phyloP scores from a whole-genome alignment of 1,140 invertebrate genomes.

The Lepidurus arcticus region DNA sequence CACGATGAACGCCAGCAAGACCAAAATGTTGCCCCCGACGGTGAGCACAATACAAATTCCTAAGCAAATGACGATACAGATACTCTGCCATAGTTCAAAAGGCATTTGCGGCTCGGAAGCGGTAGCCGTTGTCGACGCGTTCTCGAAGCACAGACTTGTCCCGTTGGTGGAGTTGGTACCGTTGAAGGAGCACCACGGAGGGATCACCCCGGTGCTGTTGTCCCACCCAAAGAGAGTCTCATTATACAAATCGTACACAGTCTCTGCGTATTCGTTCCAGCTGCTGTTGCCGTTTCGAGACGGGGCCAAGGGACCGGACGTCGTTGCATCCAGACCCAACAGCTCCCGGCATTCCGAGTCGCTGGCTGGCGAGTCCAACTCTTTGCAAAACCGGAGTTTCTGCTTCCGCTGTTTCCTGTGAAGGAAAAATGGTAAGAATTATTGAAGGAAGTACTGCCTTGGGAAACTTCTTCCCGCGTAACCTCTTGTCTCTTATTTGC shows the following conservation, averaged over 20 bases:
- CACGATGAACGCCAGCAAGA: constrained; percentile 91
- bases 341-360: constrained; percentile 55
- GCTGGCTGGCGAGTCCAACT: constrained; percentile 56
- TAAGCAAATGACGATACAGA: constrained; percentile 83
- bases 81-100: constrained; percentile 83
- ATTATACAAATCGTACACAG: constrained; percentile 12
- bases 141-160: constrained; percentile 42
- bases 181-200: constrained; percentile 44
- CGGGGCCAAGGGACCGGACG: constrained; percentile 29
- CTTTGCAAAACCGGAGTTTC: constrained; percentile 59
- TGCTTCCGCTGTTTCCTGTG: constrained; percentile 59
- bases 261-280: constrained; percentile 3
- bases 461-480: constrained; percentile 10
- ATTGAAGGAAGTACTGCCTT: not conserved
- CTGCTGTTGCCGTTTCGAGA: constrained; percentile 30
- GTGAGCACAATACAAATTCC: constrained; percentile 85
- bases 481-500: not conserved
- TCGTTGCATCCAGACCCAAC: constrained; percentile 38
- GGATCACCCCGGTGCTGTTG: constrained; percentile 41
- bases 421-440: constrained; percentile 36
- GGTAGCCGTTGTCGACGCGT: constrained; percentile 37
- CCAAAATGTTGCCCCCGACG: constrained; percentile 91
- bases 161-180: constrained; percentile 37
- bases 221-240: constrained; percentile 24
- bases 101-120: constrained; percentile 58